Conservation (phyloP, 2,113 vertebrate genomes). For the Tichodroma muraria region DNA sequence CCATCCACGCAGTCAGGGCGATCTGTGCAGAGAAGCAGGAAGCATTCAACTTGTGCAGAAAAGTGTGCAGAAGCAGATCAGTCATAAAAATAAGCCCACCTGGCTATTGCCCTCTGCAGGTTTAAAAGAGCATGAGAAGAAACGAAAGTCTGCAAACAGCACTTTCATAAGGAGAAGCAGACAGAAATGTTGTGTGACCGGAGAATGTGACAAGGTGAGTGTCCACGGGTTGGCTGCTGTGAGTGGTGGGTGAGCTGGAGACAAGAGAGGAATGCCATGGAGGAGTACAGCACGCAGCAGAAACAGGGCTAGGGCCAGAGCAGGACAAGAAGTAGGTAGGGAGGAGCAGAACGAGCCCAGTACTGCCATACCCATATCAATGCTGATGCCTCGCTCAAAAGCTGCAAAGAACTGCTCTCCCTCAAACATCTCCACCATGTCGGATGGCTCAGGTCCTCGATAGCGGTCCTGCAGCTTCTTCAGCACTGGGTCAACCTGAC, state of each 20-base stretch:
- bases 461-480: conserved; percentile 80
- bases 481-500: conserved; percentile 80
- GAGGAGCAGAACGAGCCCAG: not conserved
- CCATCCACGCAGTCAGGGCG: conserved; percentile 87
- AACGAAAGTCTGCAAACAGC: not conserved
- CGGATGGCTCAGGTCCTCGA: conserved; percentile 91
- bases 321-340: not conserved
- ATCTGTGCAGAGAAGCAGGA: conserved; percentile 68
- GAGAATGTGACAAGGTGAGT: not conserved
- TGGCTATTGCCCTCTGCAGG: not conserved
- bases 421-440: conserved; percentile 90
- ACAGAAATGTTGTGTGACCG: too few species aligned
- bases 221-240: not conserved
- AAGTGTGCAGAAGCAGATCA: not conserved
- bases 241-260: not conserved
- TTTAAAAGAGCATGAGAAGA: not conserved
- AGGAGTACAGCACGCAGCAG: not conserved
- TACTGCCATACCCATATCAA: conserved; percentile 77
- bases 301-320: not conserved
- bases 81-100: not conserved
- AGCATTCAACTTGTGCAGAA: not conserved
- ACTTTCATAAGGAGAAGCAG: not conserved
- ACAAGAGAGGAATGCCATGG: not conserved
- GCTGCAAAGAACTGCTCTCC: conserved; percentile 96
- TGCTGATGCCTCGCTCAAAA: conserved; percentile 87